A percentile compares a stretch with the other conserved stretches of the same genome.
Evolutionary conservation across 2,888 invertebrate genomes (phyloP).

Genomic region (Axea sp.): DNA sequence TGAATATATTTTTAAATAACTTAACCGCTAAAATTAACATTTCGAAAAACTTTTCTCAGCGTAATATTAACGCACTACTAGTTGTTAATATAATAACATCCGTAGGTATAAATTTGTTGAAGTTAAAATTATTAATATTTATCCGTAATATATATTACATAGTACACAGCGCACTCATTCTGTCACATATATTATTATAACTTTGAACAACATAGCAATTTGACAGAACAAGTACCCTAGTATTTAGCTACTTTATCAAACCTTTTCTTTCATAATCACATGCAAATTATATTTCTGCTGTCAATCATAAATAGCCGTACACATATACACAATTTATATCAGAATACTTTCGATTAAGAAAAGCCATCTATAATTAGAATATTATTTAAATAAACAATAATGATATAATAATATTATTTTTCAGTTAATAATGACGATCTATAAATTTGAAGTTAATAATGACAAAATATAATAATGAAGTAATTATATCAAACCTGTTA

Average conservation of each 20-base stretch:
- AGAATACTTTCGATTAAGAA: too few species aligned
- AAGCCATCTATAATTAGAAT: too few species aligned
- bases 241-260: slow-evolving; percentile 27
- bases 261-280: slow-evolving; percentile 35
- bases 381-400: too few species aligned
- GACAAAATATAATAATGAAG: too few species aligned
- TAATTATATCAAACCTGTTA: too few species aligned
- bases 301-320: slow-evolving; percentile 7
- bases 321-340: neutral
- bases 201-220: slow-evolving; percentile 32
- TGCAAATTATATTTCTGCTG: slow-evolving; percentile 28
- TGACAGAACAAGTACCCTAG: slow-evolving; percentile 16
- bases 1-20: too few species aligned
- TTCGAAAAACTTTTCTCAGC: slow-evolving; percentile 1
- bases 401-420: too few species aligned
- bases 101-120: slow-evolving; percentile 26
- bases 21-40: too few species aligned
- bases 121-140: slow-evolving; percentile 23
- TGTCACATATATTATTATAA: slow-evolving; percentile 41
- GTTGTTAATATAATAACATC: slow-evolving; percentile 40
- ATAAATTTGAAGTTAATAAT: too few species aligned
- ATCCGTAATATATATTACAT: neutral
- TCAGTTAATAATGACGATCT: too few species aligned
- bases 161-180: slow-evolving; percentile 9
- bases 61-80: slow-evolving; percentile 5